Evolutionary conservation across 2,888 invertebrate species (phyloP), one percentile per base, ranked within the genome.

Genomic region (Tetragonula carbonaria): DNA sequence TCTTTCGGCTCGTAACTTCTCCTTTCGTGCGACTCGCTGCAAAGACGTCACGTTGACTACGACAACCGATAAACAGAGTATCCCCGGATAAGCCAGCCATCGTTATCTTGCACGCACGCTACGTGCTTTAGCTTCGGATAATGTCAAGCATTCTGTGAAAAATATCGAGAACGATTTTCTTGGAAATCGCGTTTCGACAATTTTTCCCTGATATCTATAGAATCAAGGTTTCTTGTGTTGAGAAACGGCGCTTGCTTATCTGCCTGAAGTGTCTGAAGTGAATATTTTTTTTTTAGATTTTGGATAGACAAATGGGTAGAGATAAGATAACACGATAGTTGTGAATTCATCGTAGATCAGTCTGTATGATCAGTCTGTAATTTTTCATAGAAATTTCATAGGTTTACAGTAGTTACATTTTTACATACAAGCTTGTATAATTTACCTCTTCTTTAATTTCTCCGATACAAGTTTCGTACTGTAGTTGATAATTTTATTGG

Each of bases 1-100:
- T 86, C 78, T 72, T 83, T 74, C 80, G 76, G 67, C 82, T 62
- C 86, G 76, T 88, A 86, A 86, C 78, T 87, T 80, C 78, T 84
- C 74, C 83, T 68, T 67, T 74, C 74, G 59, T 65, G 82, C 75
- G 88, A 80, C 70, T 65, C 50, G 74, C 50, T 55, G 67, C 59
- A 74, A 81, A 75, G 82, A 78, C 77, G 86, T 80, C 79, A 78
- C 86, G 85, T 68, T 55, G 80, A 53, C 84, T 70, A 71, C 75
- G 87, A 85, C 80, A 70, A 65, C 77, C 78, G 87, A 76, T 80
- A 71, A 78, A 80, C 63, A 78, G 53, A 28, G 57, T 66, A 53
- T 59, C 63, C 11, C 13, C 28, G 57, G 51, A 62, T 62, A 33
- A 33, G 33, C 55, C 28, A 62, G 72, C 59, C 50, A 72, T 38